Base-by-base conservation (phyloP, 2,113 vertebrate species). In the Phrynosoma blainvillii region DNA sequence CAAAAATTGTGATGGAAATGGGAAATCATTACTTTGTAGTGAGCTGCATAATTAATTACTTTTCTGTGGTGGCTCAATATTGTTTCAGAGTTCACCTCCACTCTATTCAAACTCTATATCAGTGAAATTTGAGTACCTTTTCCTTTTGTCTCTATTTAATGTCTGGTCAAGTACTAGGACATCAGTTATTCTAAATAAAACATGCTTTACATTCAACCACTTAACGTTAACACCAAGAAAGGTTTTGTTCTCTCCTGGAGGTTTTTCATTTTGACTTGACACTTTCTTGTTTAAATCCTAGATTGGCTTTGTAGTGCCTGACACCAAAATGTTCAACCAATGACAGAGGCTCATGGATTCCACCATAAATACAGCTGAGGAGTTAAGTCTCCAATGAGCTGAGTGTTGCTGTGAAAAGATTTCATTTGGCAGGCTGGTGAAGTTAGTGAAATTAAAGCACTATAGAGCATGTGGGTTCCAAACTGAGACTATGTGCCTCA, bases 371-470 rank as follows among this genome's bases (percentile, higher is more conserved):
- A 2, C 14, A 0, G 0, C 1, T 88, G 8, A 91, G 88, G 89
- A 56, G 59, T 89, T 90, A 47, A 62, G 89, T 89, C 92, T 93
- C 75, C 88, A 82, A 30, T 88, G 59, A 0, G 0, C 88, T 91
- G 91, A 94, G 90, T 92, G 93, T 84, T 95, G 93, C 73, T 95
- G 92, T 95, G 91, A 93, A 74, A 93, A 91, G 92, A 47, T 79
- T 91, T 91, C 90, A 47, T 71, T 89, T 89, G 21, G 32, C 88
- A 80, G 87, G 90, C 92, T 92, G 90, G 92, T 84, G 47, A 85
- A 86, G 59, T 62, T 62, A 77, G 36, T 42, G 75, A n/a, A 20
- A 62, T 62, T 65, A 80, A 62, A 14, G 20, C 32, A 62, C n/a
- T 21, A 12, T 20, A n/a, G 20, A 36, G 32, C n/a, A 40, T 42